Evolutionary conservation across 2,113 vertebrate genomes (phyloP), one percentile per base, ranked within the genome.

Genomic region (Mellivora capensis): DNA sequence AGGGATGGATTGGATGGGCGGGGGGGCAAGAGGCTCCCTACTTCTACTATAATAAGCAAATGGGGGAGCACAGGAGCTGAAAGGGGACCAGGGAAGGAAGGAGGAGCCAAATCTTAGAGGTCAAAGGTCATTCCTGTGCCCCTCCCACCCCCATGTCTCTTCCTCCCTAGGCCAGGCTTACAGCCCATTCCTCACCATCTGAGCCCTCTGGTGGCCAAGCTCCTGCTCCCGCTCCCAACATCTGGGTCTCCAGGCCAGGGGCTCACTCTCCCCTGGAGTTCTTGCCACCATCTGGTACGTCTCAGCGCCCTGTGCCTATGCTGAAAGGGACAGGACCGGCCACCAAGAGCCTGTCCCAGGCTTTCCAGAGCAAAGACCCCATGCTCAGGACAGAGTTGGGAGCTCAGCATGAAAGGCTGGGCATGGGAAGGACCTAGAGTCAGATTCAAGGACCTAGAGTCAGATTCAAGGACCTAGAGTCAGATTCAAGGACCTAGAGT

Each of bases 91-190:
- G 57, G 7, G n/a, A 8, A 2, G 5, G 27, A 77, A 77, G 42
- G 21, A 83, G 67, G 57, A 47, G 62, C 52, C 61, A 47, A 17
- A 18, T 47, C 42, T 27, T 47, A 47, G 42, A 76, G 42, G 27
- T 47, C 72, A 29, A 27, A 49, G 7, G 21, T 44, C 13, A 0
- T 42, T 61, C 27, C 59, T 90, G 44, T 8, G 21, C 4, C 6
- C 44, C 14, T 0, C 49, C 15, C 31, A 5, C 20, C 21, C 57
- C 0, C 0, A 4, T 13, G 34, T 10, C 21, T 31, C 67, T 20
- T 21, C 31, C 6, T 47, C 11, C 6, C 7, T 0, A 21, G 25
- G 17, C 39, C 71, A 25, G 8, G 15, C 6, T 14, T 6, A 0
- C 25, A 31, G 59, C 59, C 74, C 34, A 21, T 4, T 52, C 34